Conservation (phyloP, 2,113 vertebrate genomes). For the Sylvietta virens region DNA sequence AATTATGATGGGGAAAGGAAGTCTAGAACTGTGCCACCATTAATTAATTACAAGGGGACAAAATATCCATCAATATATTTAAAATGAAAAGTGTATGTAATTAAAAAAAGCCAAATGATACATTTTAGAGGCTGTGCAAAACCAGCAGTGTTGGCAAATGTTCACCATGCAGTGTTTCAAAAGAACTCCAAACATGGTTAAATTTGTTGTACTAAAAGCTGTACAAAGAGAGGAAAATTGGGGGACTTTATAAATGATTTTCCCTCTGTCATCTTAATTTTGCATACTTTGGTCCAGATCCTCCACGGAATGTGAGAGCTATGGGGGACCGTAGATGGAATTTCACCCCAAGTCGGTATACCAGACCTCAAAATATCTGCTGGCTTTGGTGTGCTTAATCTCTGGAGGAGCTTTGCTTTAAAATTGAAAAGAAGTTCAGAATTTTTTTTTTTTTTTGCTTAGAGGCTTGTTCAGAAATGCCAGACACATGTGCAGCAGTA, state of each 20-base stretch:
- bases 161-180: not conserved
- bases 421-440: not conserved
- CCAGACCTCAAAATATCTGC: not conserved
- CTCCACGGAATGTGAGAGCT: not conserved
- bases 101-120: not conserved
- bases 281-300: not conserved
- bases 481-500: not conserved
- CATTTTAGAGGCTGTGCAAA: not conserved
- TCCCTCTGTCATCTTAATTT: not conserved
- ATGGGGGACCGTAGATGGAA: not conserved
- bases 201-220: not conserved
- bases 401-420: not conserved
- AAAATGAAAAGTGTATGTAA: not conserved
- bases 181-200: not conserved
- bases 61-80: not conserved
- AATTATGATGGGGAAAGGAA: not conserved
- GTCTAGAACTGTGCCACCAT: not conserved
- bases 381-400: not conserved
- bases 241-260: not conserved
- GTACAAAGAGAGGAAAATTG: not conserved
- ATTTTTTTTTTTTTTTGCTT: not conserved
- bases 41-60: not conserved
- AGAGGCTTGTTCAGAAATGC: not conserved
- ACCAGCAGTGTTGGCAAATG: not conserved
- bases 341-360: not conserved